Evolutionary conservation across 2,113 vertebrate genomes (phyloP).

Genomic region (Thalassarche chlororhynchos): DNA sequence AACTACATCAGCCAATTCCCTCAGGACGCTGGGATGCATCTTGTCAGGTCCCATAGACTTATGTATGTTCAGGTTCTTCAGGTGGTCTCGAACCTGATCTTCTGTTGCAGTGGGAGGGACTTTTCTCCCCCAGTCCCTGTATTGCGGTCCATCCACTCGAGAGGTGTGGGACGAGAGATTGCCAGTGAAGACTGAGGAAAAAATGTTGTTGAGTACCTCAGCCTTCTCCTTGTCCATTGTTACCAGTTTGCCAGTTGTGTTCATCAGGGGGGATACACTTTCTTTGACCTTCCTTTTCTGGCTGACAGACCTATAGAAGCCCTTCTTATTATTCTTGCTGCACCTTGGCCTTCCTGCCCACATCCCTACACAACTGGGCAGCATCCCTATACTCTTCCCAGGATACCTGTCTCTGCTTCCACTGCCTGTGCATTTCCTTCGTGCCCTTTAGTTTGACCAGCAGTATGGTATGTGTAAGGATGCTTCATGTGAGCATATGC

Average conservation of each 20-base stretch:
- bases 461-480: not conserved
- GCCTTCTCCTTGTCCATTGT: not conserved
- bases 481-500: not conserved
- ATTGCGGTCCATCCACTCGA: not conserved
- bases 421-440: not conserved
- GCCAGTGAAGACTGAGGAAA: not conserved
- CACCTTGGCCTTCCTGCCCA: not conserved
- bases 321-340: not conserved
- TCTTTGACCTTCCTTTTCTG: not conserved
- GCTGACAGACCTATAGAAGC: not conserved
- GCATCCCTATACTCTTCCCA: not conserved
- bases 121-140: not conserved
- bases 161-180: no score
- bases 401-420: not conserved
- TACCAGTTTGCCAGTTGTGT: not conserved
- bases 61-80: not conserved
- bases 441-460: not conserved
- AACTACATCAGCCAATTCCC: not conserved
- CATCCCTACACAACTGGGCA: not conserved
- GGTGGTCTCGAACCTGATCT: not conserved
- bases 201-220: not conserved
- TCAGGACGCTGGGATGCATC: not conserved
- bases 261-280: not conserved
- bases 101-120: not conserved
- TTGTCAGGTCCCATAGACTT: not conserved